phyloP scores from a whole-genome alignment of 2,888 invertebrate species.

The Drosophila algonquin region DNA sequence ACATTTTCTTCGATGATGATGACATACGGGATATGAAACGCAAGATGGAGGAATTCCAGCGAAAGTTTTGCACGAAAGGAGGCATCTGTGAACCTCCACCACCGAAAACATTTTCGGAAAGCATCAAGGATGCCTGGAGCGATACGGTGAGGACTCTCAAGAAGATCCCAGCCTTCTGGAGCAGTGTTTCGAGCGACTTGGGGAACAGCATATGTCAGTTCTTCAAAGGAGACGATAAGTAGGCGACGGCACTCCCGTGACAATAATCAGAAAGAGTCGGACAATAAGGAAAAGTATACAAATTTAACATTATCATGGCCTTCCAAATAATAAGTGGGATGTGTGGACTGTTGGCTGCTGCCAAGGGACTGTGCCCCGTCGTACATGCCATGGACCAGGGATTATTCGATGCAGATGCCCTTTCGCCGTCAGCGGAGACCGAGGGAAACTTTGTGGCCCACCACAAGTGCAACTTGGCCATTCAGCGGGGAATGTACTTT shows the following conservation, averaged over 20 bases:
- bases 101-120: slow-evolving; percentile 25
- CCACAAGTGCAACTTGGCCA: slow-evolving; percentile 30
- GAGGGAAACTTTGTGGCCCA: slow-evolving; percentile 11
- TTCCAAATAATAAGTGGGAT: slow-evolving; percentile 42
- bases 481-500: slow-evolving; percentile 45
- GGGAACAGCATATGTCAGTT: slow-evolving; percentile 17
- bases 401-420: not conserved
- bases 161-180: slow-evolving; percentile 48
- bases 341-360: slow-evolving; percentile 50
- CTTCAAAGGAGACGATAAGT: slow-evolving; percentile 39
- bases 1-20: slow-evolving; percentile 27
- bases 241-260: slow-evolving; percentile 3
- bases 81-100: slow-evolving; percentile 36
- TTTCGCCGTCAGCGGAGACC: not conserved
- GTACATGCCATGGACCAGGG: not conserved
- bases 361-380: slow-evolving; percentile 31
- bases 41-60: slow-evolving; percentile 28
- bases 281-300: not conserved
- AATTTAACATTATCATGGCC: slow-evolving; percentile 29
- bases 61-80: slow-evolving; percentile 14
- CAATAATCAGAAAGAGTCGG: not conserved
- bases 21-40: slow-evolving; percentile 35
- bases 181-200: not conserved
- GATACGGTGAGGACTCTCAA: slow-evolving; percentile 37
- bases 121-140: slow-evolving; percentile 31